Evolutionary conservation across 2,888 invertebrate genomes (phyloP).

Genomic region (Smittia aterrima): DNA sequence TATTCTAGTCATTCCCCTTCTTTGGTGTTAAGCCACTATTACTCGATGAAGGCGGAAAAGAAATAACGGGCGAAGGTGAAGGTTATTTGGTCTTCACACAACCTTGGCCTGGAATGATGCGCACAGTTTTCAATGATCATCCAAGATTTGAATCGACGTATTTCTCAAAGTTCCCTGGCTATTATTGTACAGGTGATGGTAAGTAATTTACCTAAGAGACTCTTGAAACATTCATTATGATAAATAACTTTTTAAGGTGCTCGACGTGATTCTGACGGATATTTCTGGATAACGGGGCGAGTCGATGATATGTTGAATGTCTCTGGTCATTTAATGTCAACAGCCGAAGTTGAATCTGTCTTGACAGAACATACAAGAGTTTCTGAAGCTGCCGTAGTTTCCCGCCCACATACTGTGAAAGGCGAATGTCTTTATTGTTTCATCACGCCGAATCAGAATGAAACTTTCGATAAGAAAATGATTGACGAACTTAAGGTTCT

Average conservation of each 20-base stretch:
- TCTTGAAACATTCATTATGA: no score
- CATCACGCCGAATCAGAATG: slow-evolving; percentile 82
- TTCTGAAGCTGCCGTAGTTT: slow-evolving; percentile 94
- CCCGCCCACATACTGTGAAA: slow-evolving; percentile 90
- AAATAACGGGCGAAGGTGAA: slow-evolving; percentile 84
- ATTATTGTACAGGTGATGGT: slow-evolving; percentile 98
- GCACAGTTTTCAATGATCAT: slow-evolving; percentile 89
- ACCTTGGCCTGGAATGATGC: slow-evolving; percentile 99
- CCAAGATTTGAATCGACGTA: slow-evolving; percentile 87
- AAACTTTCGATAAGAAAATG: slow-evolving; percentile 67
- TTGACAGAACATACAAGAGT: slow-evolving; percentile 75
- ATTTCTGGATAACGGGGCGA: slow-evolving; percentile 93
- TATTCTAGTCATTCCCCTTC: slow-evolving; percentile 84
- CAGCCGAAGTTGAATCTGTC: slow-evolving; percentile 87
- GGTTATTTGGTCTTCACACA: slow-evolving; percentile 91
- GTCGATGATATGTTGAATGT: slow-evolving; percentile 99
- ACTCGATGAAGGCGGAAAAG: slow-evolving; percentile 81
- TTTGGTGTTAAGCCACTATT: slow-evolving; percentile 91
- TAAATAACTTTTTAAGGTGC: slow-evolving; percentile 65
- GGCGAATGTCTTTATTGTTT: slow-evolving; percentile 98
- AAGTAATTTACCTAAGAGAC: slow-evolving; percentile 47
- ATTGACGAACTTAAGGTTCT: slow-evolving; percentile 69
- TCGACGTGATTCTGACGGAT: slow-evolving; percentile 87
- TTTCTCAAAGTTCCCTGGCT: slow-evolving; percentile 94
- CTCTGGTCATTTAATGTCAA: slow-evolving; percentile 96